These are phyloP conservation scores for Siphonodentalium dalli DNA, from an alignment of 2,888 invertebrate genomes.

Conservation along the genomic window DNA sequence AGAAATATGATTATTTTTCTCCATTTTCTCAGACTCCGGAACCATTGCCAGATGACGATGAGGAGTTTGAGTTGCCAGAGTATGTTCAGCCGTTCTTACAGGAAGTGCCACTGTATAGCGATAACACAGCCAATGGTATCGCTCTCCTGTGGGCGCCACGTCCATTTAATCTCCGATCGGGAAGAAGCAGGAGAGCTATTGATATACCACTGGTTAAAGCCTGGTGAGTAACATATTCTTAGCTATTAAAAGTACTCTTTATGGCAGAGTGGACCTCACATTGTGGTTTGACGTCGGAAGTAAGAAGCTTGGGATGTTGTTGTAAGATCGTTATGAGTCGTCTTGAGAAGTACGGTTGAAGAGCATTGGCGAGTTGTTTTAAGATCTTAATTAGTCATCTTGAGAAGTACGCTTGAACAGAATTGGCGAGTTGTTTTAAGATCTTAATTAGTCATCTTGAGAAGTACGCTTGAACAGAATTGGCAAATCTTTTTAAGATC, in stretches of 20 bases:
- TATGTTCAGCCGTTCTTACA: constrained; percentile 90
- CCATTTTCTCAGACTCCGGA: constrained; percentile 73
- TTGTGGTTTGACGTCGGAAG: background rate
- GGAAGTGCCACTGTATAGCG: constrained; percentile 95
- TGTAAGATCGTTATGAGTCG: too few species aligned
- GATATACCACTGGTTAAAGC: constrained; percentile 97
- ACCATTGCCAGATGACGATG: constrained; percentile 80
- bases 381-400: too few species aligned
- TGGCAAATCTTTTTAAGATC: too few species aligned
- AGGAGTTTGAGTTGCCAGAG: constrained; percentile 90
- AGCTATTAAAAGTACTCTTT: too few species aligned
- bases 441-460: too few species aligned
- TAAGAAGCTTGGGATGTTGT: too few species aligned
- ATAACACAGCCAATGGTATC: constrained; percentile 98
- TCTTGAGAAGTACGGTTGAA: too few species aligned
- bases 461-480: too few species aligned
- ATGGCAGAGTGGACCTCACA: background rate
- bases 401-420: too few species aligned
- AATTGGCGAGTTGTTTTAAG: too few species aligned
- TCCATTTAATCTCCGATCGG: constrained; percentile 96
- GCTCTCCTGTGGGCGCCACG: constrained; percentile 96
- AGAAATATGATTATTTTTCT: background rate
- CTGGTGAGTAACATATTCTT: constrained; percentile 76
- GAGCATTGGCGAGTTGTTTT: too few species aligned
- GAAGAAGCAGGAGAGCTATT: constrained; percentile 89